Base-by-base conservation (phyloP, 2,113 vertebrate species). In the Emydocephalus ijimae region DNA sequence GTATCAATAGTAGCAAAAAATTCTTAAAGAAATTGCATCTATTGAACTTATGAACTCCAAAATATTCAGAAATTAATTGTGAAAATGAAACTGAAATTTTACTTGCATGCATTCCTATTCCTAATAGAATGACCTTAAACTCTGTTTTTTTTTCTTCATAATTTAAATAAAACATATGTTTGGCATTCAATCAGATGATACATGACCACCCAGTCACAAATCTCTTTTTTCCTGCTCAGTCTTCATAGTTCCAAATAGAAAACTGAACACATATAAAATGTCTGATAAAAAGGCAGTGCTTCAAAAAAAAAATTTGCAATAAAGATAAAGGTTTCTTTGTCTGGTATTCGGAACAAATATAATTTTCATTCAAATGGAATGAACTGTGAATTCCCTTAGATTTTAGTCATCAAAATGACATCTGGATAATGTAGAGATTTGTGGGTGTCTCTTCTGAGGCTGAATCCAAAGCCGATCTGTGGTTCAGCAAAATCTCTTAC, bases 321-420 rank as follows among this genome's bases (percentile, higher is more conserved):
- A 48, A 81, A 54, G 90, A 98, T 97, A 98, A 97, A 97, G 95
- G 90, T 91, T 95, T 69, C 18, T 94, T 97, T 98, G 97, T 98
- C 92, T 59, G 85, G 91, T 88, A 8, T 55, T 86, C 95, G 95
- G 94, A 92, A 94, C 4, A 55, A 93, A 87, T 94, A 95, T 86
- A 94, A 95, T 88, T 57, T 87, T 95, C 95, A 97, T 95, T 96
- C 0, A 95, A 94, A 54, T 94, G 90, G 96, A 55, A 69, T 69
- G 34, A 94, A 45, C 57, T 89, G 52, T 0, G 1, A 96, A 92
- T 95, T 95, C 96, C 92, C 95, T 95, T 95, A 95, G 56, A 1
- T 92, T 96, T 89, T 95, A 96, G 88, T 93, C 93, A 92, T 93
- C 26, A 29, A 29, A 10, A 59, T 50, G 91, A 93, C 97, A 94